Evolutionary conservation across 2,888 invertebrate species (phyloP).

Genomic region (Polydrusus pterygomalis): DNA sequence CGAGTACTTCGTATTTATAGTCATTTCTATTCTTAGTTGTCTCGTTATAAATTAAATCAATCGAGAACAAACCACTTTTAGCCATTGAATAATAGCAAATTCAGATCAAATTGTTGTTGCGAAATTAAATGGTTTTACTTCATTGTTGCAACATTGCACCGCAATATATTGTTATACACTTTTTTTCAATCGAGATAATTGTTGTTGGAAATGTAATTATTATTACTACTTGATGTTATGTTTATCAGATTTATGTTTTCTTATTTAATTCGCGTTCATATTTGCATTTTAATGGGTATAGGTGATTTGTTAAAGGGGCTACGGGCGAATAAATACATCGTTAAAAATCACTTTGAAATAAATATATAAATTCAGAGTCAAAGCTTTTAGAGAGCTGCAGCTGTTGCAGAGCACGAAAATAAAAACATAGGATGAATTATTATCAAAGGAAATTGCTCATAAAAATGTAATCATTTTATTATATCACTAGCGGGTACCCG

Average conservation of each 20-base stretch:
- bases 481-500: too few species aligned
- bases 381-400: too few species aligned
- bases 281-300: slow-evolving; percentile 12
- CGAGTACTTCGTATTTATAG: slow-evolving; percentile 51
- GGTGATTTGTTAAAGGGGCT: not conserved
- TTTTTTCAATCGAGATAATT: slow-evolving; percentile 52
- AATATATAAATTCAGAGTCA: too few species aligned
- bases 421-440: too few species aligned
- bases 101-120: slow-evolving; percentile 49
- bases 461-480: too few species aligned
- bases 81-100: slow-evolving; percentile 52
- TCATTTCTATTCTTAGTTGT: slow-evolving; percentile 52
- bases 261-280: slow-evolving; percentile 16
- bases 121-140: slow-evolving; percentile 51
- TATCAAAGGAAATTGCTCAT: too few species aligned
- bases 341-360: too few species aligned
- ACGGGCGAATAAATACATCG: too few species aligned
- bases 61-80: slow-evolving; percentile 46
- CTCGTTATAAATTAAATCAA: slow-evolving; percentile 49
- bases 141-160: slow-evolving; percentile 44
- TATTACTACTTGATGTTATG: slow-evolving; percentile 49
- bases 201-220: slow-evolving; percentile 51
- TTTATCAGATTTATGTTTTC: slow-evolving; percentile 52
- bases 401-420: too few species aligned
- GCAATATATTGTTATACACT: slow-evolving; percentile 52